A percentile compares a stretch with the other conserved stretches of the same genome.
Evolutionary conservation across 2,113 vertebrate species (phyloP).

Genomic region (Seriola rivoliana): DNA sequence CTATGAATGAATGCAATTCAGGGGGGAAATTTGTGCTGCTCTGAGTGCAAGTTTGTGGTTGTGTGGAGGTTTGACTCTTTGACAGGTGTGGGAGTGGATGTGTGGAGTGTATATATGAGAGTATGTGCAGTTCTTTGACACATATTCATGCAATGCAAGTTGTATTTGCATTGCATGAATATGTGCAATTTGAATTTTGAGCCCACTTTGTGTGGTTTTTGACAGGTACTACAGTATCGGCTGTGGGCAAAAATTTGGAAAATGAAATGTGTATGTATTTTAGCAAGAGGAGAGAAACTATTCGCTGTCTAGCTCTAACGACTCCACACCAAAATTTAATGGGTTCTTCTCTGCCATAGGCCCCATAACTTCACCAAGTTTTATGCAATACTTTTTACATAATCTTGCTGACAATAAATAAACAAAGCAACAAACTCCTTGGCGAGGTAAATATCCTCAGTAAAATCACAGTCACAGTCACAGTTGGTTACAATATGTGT

Average conservation of each 20-base stretch:
- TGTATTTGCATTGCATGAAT: conserved; percentile 10
- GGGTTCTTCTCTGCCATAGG: no score
- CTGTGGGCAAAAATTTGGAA: conserved; percentile 6
- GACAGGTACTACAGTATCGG: not conserved
- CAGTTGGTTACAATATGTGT: no score
- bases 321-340: no score
- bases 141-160: no score
- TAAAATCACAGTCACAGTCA: no score
- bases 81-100: conserved; percentile 11
- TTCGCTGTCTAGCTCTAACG: no score
- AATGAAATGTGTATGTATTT: not conserved
- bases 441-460: not conserved
- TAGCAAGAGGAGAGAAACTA: not conserved
- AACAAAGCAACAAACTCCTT: no score
- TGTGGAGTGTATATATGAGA: no score
- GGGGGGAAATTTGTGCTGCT: conserved; percentile 39
- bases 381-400: no score
- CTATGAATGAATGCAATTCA: conserved; percentile 31
- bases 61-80: conserved; percentile 24
- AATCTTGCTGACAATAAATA: no score
- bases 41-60: conserved; percentile 16
- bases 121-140: not conserved
- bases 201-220: conserved; percentile 2
- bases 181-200: not conserved
- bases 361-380: no score